Conservation (phyloP, 2,797 vertebrate genomes). For the Sebastes iracundus region DNA sequence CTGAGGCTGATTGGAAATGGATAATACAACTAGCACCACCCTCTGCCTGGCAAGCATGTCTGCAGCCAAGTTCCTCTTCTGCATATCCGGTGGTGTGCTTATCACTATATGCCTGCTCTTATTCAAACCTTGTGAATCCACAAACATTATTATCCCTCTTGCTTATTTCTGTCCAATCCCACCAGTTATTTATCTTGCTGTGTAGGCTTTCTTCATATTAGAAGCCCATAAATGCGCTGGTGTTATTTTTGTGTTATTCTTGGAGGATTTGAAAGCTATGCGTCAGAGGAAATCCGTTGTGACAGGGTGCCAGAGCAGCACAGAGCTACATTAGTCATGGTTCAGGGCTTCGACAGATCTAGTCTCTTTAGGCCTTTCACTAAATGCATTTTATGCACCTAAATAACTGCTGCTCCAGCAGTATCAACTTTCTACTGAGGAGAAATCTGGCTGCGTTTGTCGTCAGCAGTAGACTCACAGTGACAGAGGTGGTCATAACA, state of each 20-base stretch:
- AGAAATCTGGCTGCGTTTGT: background rate
- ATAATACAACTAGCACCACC: slow-evolving; percentile 31
- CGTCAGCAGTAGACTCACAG: background rate
- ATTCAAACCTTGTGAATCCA: slow-evolving; percentile 2
- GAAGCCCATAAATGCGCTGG: background rate
- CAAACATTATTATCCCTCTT: background rate
- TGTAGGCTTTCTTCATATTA: background rate
- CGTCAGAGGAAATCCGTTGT: slow-evolving; percentile 31
- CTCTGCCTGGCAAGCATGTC: slow-evolving; percentile 15
- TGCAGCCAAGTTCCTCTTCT: slow-evolving; percentile 7
- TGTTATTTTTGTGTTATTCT: slow-evolving; percentile 33
- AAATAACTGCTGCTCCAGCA: background rate
- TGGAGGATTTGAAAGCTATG: slow-evolving; percentile 33
- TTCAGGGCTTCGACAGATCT: slow-evolving; percentile 16
- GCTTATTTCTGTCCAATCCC: background rate
- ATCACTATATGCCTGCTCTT: background rate
- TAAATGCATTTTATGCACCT: background rate
- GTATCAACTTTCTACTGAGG: background rate
- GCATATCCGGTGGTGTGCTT: background rate
- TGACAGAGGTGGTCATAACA: background rate
- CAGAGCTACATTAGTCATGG: slow-evolving; percentile 33
- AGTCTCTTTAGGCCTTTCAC: slow-evolving; percentile 9
- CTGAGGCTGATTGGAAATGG: slow-evolving; percentile 11
- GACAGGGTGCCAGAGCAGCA: slow-evolving; percentile 41
- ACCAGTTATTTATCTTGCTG: background rate